Evolutionary conservation across 2,113 vertebrate genomes (phyloP).

Genomic region (Elanoides forficatus): DNA sequence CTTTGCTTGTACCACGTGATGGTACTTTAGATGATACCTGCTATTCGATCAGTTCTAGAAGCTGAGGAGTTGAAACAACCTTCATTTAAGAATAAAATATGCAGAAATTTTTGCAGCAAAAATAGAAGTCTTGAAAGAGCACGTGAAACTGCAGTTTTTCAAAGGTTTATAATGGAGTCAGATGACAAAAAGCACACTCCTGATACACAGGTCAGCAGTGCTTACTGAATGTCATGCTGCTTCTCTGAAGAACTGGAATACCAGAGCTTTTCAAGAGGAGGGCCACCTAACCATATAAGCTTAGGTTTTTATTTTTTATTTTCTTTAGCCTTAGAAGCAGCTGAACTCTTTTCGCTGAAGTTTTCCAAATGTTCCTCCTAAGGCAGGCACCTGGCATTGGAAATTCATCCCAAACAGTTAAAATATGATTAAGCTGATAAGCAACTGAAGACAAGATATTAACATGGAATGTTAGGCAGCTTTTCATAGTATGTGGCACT

Average conservation of each 20-base stretch:
- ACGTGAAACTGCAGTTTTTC: neutral
- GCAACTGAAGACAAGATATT: neutral
- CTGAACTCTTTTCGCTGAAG: neutral
- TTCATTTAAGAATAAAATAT: neutral
- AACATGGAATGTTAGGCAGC: neutral
- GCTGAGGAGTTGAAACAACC: neutral
- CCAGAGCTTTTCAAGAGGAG: neutral
- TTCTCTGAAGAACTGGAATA: neutral
- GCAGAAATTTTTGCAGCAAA: neutral
- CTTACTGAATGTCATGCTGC: neutral
- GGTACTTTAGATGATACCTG: neutral
- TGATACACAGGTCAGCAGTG: neutral
- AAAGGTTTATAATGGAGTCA: neutral
- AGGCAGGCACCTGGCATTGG: neutral
- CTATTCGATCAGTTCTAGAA: neutral
- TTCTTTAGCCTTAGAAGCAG: neutral
- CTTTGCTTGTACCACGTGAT: neutral
- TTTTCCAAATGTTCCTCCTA: neutral
- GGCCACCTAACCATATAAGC: neutral
- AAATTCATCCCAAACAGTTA: neutral
- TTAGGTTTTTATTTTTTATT: neutral
- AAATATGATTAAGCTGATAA: neutral
- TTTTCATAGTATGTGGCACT: neutral
- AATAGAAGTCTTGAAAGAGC: neutral
- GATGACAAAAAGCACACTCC: neutral